Percentiles rank a stretch among this genome's conserved stretches.
Conservation (phyloP, 2,113 vertebrate genomes). For the Tylochromis polylepis region DNA sequence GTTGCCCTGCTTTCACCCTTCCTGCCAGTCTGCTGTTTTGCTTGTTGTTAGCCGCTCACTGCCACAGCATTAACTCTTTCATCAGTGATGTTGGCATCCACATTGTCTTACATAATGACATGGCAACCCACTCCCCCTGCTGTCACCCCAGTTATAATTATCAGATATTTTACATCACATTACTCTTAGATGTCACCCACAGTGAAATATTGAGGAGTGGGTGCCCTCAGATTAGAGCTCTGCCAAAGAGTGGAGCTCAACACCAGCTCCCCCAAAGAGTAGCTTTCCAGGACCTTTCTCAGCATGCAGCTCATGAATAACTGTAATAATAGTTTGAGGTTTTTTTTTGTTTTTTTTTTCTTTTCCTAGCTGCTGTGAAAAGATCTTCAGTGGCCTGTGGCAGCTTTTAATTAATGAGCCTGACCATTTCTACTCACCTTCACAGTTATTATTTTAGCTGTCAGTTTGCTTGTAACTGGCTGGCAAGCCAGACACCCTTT, state of each 20-base stretch:
- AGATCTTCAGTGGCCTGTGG: conserved; percentile 50
- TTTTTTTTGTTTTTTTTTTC: not conserved
- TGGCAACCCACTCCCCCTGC: not conserved
- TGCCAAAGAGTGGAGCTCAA: not conserved
- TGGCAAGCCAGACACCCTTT: conserved; percentile 31
- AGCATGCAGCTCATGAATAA: conserved; percentile 37
- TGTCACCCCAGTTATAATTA: not conserved
- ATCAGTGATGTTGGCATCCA: not conserved
- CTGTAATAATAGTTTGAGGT: not conserved
- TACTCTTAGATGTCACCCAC: not conserved
- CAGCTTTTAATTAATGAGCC: conserved; percentile 57
- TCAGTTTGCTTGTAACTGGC: conserved; percentile 37
- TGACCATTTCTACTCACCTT: conserved; percentile 47
- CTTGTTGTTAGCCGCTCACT: not conserved
- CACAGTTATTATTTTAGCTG: conserved; percentile 45
- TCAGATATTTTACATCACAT: conserved; percentile 7
- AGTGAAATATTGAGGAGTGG: not conserved
- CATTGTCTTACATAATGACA: not conserved
- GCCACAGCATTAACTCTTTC: not conserved
- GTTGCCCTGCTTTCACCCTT: not conserved
- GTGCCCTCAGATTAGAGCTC: not conserved
- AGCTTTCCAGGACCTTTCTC: not conserved
- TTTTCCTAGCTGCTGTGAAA: conserved; percentile 12
- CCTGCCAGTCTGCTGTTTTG: not conserved
- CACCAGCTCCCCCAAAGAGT: not conserved